Evolutionary conservation across 2,797 vertebrate species (phyloP).

Genomic region (Ctenochaetus hawaiiensis): DNA sequence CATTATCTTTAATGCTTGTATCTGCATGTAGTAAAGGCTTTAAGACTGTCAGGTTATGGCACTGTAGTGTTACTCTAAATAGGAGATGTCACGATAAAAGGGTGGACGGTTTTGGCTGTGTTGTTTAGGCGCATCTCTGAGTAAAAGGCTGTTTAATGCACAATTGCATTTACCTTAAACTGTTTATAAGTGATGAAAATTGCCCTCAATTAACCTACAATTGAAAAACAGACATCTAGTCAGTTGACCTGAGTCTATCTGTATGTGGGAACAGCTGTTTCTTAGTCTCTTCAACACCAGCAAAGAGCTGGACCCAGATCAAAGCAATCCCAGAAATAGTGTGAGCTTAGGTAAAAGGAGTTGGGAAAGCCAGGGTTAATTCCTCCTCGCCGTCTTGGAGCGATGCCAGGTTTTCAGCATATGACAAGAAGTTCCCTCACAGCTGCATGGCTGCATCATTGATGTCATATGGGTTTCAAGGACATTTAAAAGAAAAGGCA

Average conservation of each 20-base stretch:
- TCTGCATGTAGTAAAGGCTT: conserved; percentile 78
- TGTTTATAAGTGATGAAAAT: conserved; percentile 35
- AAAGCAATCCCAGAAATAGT: conserved; percentile 48
- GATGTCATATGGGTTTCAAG: conserved; percentile 41
- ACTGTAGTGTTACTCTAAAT: conserved; percentile 48
- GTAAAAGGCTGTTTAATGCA: conserved; percentile 54
- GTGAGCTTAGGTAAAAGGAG: conserved; percentile 44
- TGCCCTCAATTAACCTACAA: conserved; percentile 36
- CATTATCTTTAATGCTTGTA: conserved; percentile 68
- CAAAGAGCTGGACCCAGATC: conserved; percentile 53
- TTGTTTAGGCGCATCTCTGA: conserved; percentile 32
- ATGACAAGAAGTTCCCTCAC: conserved; percentile 47
- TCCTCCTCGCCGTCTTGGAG: conserved; percentile 40
- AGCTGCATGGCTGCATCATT: conserved; percentile 43
- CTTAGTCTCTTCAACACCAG: conserved; percentile 33
- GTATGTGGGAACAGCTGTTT: conserved; percentile 34
- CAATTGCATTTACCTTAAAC: conserved; percentile 53
- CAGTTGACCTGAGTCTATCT: conserved; percentile 33
- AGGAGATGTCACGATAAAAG: conserved; percentile 50
- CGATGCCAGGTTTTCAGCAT: conserved; percentile 47
- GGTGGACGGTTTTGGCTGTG: conserved; percentile 25
- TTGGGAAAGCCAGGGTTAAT: conserved; percentile 60
- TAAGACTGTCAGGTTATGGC: conserved; percentile 63
- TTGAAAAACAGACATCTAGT: conserved; percentile 40
- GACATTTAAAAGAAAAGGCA: conserved; percentile 23